phyloP scores from a whole-genome alignment of 2,797 vertebrate species.

The Cuculus canorus region DNA sequence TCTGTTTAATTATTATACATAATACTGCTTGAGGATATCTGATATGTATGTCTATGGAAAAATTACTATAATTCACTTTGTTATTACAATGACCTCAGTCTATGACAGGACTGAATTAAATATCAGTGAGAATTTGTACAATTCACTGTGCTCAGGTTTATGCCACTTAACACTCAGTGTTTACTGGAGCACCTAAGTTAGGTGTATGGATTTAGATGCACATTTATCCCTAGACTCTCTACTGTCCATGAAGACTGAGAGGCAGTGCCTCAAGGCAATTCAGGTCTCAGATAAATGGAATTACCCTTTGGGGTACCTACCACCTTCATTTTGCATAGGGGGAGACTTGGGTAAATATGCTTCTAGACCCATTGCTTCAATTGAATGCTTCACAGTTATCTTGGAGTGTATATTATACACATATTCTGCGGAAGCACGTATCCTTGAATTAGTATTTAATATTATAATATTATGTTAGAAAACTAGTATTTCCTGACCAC shows the following conservation, averaged over 20 bases:
- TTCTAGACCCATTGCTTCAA: background rate
- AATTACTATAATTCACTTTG: slow-evolving; percentile 53
- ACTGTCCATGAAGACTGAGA: slow-evolving; percentile 2
- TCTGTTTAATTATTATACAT: slow-evolving; percentile 19
- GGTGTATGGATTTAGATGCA: slow-evolving; percentile 27
- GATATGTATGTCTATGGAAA: background rate
- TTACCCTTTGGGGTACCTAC: background rate
- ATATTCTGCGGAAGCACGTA: background rate
- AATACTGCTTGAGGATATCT: slow-evolving; percentile 22
- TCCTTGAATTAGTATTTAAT: background rate
- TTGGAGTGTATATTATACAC: too few species aligned
- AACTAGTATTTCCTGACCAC: background rate
- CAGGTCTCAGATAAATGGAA: background rate
- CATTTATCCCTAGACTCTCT: background rate
- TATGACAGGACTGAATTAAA: slow-evolving; percentile 52
- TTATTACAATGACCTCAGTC: slow-evolving; percentile 61
- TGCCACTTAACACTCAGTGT: slow-evolving; percentile 38
- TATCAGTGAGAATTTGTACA: slow-evolving; percentile 57
- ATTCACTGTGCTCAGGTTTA: slow-evolving; percentile 38
- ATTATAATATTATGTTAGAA: background rate
- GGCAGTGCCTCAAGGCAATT: slow-evolving; percentile 4
- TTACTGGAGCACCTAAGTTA: slow-evolving; percentile 18
- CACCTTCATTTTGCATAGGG: background rate
- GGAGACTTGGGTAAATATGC: background rate
- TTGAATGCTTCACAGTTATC: background rate